These are phyloP conservation scores for Agraylea sexmaculata DNA, from an alignment of 1,140 invertebrate species.

Conservation along the genomic window DNA sequence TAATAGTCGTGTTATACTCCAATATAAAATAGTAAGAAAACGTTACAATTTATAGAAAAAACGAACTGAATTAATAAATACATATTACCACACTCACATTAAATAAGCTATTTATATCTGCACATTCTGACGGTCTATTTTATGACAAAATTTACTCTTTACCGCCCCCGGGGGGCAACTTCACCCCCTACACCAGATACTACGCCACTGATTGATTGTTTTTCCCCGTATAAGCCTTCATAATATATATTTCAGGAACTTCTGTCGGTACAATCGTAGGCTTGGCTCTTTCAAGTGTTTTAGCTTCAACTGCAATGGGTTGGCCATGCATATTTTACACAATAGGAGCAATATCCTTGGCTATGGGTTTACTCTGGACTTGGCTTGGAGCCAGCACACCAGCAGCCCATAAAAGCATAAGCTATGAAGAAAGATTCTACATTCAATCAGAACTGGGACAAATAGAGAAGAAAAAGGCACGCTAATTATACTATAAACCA, in stretches of 20 bases:
- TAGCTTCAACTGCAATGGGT: slow-evolving; percentile 43
- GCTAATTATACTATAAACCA: background rate
- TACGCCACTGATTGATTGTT: no score
- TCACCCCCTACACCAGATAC: no score
- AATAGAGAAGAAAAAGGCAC: slow-evolving; percentile 9
- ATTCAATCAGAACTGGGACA: slow-evolving; percentile 31
- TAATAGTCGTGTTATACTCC: no score
- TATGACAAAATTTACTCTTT: no score
- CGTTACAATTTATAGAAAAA: background rate
- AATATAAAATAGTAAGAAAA: background rate
- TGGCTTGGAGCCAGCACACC: slow-evolving; percentile 50
- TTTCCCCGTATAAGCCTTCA: no score
- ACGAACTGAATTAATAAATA: background rate
- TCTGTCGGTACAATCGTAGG: slow-evolving; percentile 54
- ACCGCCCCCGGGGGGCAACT: no score
- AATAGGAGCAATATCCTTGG: slow-evolving; percentile 45
- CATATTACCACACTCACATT: background rate
- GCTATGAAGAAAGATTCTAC: slow-evolving; percentile 39
- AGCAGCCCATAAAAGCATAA: slow-evolving; percentile 37
- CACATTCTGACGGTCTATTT: no score
- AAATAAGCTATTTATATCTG: no score
- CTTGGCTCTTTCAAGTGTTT: slow-evolving; percentile 47
- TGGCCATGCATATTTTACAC: slow-evolving; percentile 64
- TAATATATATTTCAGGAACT: slow-evolving; percentile 30
- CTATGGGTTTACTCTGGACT: slow-evolving; percentile 46